Evolutionary conservation across 2,888 invertebrate genomes (phyloP), one percentile per base, ranked within the genome.

Genomic region (Drosophila trichaetosa): DNA sequence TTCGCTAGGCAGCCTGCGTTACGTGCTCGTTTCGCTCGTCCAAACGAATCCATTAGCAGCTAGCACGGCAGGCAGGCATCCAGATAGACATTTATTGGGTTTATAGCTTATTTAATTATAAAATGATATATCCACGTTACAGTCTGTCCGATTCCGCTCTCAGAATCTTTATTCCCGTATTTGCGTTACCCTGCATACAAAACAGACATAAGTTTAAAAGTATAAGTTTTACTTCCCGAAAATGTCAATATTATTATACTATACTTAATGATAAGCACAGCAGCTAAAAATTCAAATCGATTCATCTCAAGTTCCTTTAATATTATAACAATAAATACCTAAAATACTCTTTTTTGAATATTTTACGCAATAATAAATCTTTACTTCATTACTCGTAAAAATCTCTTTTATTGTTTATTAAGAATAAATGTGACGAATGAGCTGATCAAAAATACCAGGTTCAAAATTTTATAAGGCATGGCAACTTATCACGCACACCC

Each of bases 101-200:
- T 71, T 80, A 71, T 66, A 68, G 49, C 49, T 68, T 51, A 78
- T 72, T 74, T 83, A 83, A 82, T 83, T 78, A 79, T 64, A 84
- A 82, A 81, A 79, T 82, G 69, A 81, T 77, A 83, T 72, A 64
- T 67, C 31, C 46, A 48, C 61, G 73, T 77, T 65, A 64, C 42
- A 42, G 42, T 42, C 11, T 21, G 11, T 21, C 21, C 42, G 61
- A 73, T 73, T 71, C 51, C 54, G 13, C 33, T 27, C n/a, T 16
- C 11, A 11, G 16, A 24, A 7, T 21, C 10, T 16, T 21, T 16
- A 16, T 21, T 34, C 8, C 16, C 5, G 33, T 18, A 49, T 27
- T 29, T 18, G 18, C 27, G 18, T 18, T 18, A 49, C 27, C 10
- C 49, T 51, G 29, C n/a, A 51, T 7, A 33, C 18, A 18, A 27